Base-by-base conservation (phyloP, 1,140 invertebrate species). In the Chionoecetes opilio region DNA sequence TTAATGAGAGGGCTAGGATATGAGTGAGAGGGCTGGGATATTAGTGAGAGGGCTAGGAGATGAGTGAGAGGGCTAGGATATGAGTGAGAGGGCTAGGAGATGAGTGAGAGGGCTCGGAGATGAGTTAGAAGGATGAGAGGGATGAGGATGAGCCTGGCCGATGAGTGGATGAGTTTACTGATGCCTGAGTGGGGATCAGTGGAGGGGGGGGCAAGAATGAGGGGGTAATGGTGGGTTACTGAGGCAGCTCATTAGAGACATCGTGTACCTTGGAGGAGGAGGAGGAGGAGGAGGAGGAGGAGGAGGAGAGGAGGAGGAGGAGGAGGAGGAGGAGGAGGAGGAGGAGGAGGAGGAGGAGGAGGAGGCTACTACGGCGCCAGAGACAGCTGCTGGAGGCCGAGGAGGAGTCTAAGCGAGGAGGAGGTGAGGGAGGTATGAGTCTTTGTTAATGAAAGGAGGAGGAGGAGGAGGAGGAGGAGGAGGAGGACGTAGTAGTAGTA, bases 241-340 rank as follows among this genome's bases (percentile, higher is more conserved):
- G 63, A 75, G 63, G 63, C 63, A 75, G 63, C 63, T 75, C 63
- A 75, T 75, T 75, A 75, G 63, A 75, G 21, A 75, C 63, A 26
- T 9, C 46, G 46, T 11, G 46, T 53, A 53, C 46, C 46, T 3
- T 26, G 37, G 34, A 84, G 34, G n/a, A 32, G 5, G 8, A n/a
- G 63, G 17, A 21, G 29, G 31, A 5, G 34, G 29, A 11, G n/a
- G 75, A 84, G 32, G 38, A 31, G 38, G 21, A 84, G 31, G 37
- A 35, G 38, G 90, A 82, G 53, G 53, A 35, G 63, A 17, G 63
- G n/a, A 35, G 14, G 82, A 85, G 82, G 21, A 21, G 29, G 35
- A 32, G 14, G 31, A 31, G 37, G 29, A 29, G 34, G 35, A 84
- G 63, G 38, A 84, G 29, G 91, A 84, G n/a, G n/a, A n/a, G 86